A percentile compares a stretch with the other conserved stretches of the same genome.
Conservation (phyloP, 2,888 invertebrate species). For the Pinctada fucata region DNA sequence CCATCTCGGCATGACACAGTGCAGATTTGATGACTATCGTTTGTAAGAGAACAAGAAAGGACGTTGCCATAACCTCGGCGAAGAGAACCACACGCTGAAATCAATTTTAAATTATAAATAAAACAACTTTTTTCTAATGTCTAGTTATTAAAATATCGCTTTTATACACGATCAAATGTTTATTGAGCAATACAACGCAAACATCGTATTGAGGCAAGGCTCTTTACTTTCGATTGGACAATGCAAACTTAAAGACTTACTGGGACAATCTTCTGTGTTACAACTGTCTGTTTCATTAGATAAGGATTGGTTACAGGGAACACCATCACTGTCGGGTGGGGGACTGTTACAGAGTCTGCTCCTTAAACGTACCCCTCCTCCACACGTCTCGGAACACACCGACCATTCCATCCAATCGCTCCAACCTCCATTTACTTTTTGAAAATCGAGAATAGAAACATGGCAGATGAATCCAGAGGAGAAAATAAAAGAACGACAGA, state of each 20-base stretch:
- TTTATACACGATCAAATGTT: no score
- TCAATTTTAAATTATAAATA: not conserved
- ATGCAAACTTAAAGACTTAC: not conserved
- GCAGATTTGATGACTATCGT: constrained; percentile 5
- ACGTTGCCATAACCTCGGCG: not conserved
- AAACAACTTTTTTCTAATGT: no score
- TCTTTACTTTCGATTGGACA: not conserved
- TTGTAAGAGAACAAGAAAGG: not conserved
- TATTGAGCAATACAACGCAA: no score
- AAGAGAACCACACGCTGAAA: not conserved
- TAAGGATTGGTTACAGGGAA: not conserved
- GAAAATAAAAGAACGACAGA: no score
- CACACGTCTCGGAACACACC: constrained; percentile 3
- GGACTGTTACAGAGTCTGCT: constrained; percentile 10
- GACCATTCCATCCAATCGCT: constrained; percentile 3
- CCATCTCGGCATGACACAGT: not conserved
- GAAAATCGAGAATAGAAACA: not conserved
- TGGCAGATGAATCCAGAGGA: no score
- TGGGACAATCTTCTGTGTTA: not conserved
- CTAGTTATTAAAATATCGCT: no score
- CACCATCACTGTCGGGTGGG: constrained; percentile 1
- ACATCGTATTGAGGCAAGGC: not conserved
- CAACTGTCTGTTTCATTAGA: not conserved
- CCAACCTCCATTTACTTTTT: constrained; percentile 1
- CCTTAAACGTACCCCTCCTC: not conserved